Evolutionary conservation across 2,113 vertebrate genomes (phyloP), one percentile per base, ranked within the genome.

Genomic region (Thalassarche chlororhynchos): DNA sequence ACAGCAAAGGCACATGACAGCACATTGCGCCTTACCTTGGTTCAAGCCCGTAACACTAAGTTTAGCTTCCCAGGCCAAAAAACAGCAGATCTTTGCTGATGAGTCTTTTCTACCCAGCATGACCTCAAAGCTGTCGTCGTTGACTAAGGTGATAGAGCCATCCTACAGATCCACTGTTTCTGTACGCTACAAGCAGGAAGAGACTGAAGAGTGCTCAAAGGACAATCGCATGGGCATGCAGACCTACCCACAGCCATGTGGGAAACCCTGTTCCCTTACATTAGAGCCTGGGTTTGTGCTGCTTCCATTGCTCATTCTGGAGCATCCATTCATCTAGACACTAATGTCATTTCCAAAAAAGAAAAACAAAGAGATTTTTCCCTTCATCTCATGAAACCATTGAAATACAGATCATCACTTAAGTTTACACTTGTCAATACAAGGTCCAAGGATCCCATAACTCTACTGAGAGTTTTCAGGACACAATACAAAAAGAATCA

Each of bases 171-270:
- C 11, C 76, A 66, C 19, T 31, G 31, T 34, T 72, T 93, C 66
- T 34, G 19, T 8, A 58, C 0, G 0, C 65, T 54, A 47, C 17
- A 23, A 24, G 44, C 17, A 42, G 23, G 4, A 74, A n/a, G n/a
- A 64, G 13, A 46, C 40, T 42, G 24, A 71, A 40, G 11, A 61
- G 31, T 2, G 0, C 18, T 34, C 17, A 7, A 31, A 83, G 26
- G 28, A 75, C 29, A 32, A 20, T 11, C 16, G 44, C 5, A 17
- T 2, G 5, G n/a, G 29, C 18, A 69, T 1, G 12, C 5, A 71
- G 40, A 44, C 6, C 62, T 74, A 61, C 6, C 31, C 40, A 65
- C 5, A n/a, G 31, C 31, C 21, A 46, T 1, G 1, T 17, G 28
- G 20, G 28, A 87, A 84, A 62, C 12, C 12, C 36, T 66, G 10